phyloP scores from a whole-genome alignment of 2,113 vertebrate genomes.

The Climacteris rufus region DNA sequence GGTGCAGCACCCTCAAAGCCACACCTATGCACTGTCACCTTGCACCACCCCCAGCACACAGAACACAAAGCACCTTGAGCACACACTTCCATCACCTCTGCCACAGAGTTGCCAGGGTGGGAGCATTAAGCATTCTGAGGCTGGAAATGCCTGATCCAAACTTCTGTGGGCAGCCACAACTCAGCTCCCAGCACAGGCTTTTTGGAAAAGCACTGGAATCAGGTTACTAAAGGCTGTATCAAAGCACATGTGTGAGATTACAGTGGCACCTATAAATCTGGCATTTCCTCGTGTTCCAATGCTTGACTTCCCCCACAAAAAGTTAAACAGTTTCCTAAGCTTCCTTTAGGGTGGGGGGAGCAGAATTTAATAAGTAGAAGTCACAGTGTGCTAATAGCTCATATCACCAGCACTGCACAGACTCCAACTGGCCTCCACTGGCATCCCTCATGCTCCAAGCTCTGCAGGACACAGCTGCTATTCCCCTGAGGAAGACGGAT shows the following conservation, averaged over 20 bases:
- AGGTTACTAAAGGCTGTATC: not conserved
- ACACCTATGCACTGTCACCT: not conserved
- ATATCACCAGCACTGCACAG: not conserved
- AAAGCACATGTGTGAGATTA: not conserved
- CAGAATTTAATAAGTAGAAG: not conserved
- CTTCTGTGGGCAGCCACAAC: not conserved
- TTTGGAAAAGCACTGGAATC: not conserved
- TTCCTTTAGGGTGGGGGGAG: not conserved
- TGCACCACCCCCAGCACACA: no score
- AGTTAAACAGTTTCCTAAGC: not conserved
- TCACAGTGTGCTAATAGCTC: not conserved
- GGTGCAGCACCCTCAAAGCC: not conserved
- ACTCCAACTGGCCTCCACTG: not conserved
- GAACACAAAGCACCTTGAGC: not conserved
- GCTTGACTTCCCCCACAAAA: not conserved
- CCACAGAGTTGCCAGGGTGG: not conserved
- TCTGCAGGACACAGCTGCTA: not conserved
- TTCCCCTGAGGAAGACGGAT: not conserved
- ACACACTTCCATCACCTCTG: no score
- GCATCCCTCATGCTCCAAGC: not conserved
- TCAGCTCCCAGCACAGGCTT: not conserved
- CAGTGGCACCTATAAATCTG: slow-evolving; percentile 3
- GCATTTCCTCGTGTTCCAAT: not conserved
- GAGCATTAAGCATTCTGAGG: not conserved
- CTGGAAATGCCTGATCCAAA: not conserved